These are phyloP conservation scores for Trichomycterus rosablanca DNA, from an alignment of 2,113 vertebrate genomes.

Conservation along the genomic window DNA sequence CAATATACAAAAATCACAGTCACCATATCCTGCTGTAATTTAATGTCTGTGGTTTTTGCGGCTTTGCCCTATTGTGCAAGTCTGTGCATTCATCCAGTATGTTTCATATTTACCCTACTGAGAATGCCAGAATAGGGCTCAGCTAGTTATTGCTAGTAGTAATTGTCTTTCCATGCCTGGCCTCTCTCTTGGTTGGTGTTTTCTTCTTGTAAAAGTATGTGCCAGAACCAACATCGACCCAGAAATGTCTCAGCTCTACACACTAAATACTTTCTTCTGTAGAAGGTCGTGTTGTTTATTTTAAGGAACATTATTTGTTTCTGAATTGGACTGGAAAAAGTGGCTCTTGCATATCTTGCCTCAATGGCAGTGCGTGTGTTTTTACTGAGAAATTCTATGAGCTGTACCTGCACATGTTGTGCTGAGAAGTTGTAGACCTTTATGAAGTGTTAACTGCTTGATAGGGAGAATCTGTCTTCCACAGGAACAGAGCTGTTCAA, in stretches of 20 bases:
- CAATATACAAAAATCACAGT: too few relatives aligned
- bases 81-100: too few relatives aligned
- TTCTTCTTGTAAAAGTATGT: constrained; percentile 30
- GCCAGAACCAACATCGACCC: constrained; percentile 26
- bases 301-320: too few relatives aligned
- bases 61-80: neutral
- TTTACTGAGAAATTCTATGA: neutral
- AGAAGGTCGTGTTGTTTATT: too few relatives aligned
- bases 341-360: too few relatives aligned
- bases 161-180: constrained; percentile 15
- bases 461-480: constrained; percentile 49
- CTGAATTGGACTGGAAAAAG: too few relatives aligned
- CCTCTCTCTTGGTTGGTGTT: constrained; percentile 12
- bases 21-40: too few relatives aligned
- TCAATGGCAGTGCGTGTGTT: too few relatives aligned
- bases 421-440: constrained; percentile 35
- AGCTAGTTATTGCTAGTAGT: neutral
- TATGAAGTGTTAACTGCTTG: constrained; percentile 61
- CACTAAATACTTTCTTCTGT: constrained; percentile 23
- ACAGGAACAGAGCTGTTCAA: constrained; percentile 62
- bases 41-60: neutral
- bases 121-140: neutral
- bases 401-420: constrained; percentile 8
- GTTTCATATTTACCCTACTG: neutral
- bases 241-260: constrained; percentile 1